Base-by-base conservation (phyloP, 2,797 vertebrate genomes). In the Pelobates cultripes region DNA sequence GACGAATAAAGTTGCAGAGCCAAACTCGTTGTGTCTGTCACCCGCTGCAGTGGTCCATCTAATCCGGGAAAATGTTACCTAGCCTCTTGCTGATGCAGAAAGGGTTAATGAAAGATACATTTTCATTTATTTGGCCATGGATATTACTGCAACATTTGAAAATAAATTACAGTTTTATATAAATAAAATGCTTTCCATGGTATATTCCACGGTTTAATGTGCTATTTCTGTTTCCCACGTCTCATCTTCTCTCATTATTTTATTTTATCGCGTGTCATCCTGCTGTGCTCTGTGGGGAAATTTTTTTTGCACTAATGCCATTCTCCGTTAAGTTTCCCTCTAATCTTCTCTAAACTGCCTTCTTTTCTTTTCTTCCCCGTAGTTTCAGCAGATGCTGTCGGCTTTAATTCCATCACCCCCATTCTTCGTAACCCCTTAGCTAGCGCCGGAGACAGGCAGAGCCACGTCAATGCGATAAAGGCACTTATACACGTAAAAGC, bases 171-270 rank as follows among this genome's bases (percentile, higher is more conserved):
- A 28, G 28, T 28, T 28, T 28, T 28, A 28, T 28, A 28, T 28
- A 28, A 28, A 28, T 28, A 28, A 28, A 28, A 28, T 28, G 28
- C 28, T 28, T 28, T 28, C 28, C 28, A 28, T 28, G 28, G 28
- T 28, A 28, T 28, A 28, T 28, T 28, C 28, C 28, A 28, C 28
- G 28, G 28, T 28, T 28, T 28, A 28, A 28, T 28, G 28, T 3
- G 47, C 47, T 2, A 2, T 51, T 51, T 10, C 47, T 51, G 5
- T 51, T 5, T 51, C 47, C 57, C 13, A 3, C 14, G 17, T 12
- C 42, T 61, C 17, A 66, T 66, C 42, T 28, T 9, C 70, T n/a
- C 3, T 68, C 64, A 57, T 83, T 75, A 77, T 78, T 80, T 64
- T 63, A 15, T 61, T 61, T 13, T 61, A 3, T 61, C 14, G 12